Evolutionary conservation across 2,113 vertebrate genomes (phyloP).

Genomic region (Varanus salvator): DNA sequence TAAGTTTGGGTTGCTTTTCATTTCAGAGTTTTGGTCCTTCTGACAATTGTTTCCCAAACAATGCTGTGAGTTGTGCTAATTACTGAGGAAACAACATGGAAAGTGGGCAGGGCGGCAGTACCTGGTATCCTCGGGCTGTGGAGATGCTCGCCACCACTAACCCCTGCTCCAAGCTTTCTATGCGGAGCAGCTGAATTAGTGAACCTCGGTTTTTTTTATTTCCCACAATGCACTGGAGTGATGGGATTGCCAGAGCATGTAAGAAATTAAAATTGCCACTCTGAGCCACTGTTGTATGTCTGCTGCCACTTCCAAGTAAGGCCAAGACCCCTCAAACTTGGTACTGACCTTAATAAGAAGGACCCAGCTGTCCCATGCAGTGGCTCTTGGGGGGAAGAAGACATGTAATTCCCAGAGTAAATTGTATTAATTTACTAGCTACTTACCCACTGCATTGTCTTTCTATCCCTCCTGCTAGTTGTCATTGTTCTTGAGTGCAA

Average conservation of each 20-base stretch:
- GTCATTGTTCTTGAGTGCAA: not conserved
- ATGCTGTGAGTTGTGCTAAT: not conserved
- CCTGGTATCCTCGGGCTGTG: not conserved
- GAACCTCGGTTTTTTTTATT: too few species aligned
- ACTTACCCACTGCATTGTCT: not conserved
- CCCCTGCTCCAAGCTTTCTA: not conserved
- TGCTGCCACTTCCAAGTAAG: too few species aligned
- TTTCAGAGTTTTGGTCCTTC: not conserved
- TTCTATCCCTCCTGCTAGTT: not conserved
- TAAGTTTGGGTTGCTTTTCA: not conserved
- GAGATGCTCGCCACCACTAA: not conserved
- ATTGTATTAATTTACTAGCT: not conserved
- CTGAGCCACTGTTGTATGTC: not conserved
- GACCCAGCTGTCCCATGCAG: not conserved
- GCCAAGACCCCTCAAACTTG: not conserved
- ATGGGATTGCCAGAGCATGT: not conserved
- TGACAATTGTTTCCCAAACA: not conserved
- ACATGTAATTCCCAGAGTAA: not conserved
- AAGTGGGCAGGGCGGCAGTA: not conserved
- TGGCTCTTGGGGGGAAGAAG: not conserved
- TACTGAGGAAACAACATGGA: not conserved
- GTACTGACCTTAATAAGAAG: not conserved
- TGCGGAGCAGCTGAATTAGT: not conserved
- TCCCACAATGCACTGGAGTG: too few species aligned
- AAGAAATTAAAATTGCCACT: not conserved